Base-by-base conservation (phyloP, 30 jellyfish, hydroid and myxozoan species). In the Hydractinia symbiolongicarpus region DNA sequence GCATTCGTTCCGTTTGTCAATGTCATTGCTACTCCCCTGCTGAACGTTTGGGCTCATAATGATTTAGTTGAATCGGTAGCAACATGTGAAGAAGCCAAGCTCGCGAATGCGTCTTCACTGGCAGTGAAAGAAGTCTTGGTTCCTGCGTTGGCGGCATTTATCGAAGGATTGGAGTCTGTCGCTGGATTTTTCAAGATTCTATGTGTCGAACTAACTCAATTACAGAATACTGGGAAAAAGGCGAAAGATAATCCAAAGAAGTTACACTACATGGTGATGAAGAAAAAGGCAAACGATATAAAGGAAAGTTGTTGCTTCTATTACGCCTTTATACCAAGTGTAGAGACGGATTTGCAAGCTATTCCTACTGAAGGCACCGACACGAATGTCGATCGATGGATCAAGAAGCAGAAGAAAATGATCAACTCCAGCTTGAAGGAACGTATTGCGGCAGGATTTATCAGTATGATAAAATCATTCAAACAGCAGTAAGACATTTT, bases 1-100 rank as follows among this genome's bases (percentile, higher is more conserved):
- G 79, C 83, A 54, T 71, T 82, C 55, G 8, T 82, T 5, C 90
- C 90, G 5, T 49, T 71, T 15, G 84, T 82, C 13, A 73, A 73
- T 71, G 5, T 67, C 20, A 62, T 79, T 62, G 87, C 87, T 10
- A 0, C 16, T 15, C 87, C 87, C 13, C 14, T 79, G 51, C 52
- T 79, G 66, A n/a, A 11, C 7, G 52, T 7, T 9, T 53, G 70
- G 11, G 79, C 87, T 14, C 13, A 50, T 19, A 52, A 19, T 4
- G 87, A 67, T 53, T 53, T 62, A 6, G 87, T 9, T 7, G 73
- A 50, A 49, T 4, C 81, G 4, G 19, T 4, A 4, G 70, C 55
- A 17, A 62, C 17, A 16, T 5, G 53, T 14, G 52, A 1, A 58
- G 53, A 44, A 51, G 14, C 71, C 8, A n/a, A 50, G 61, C 53